Conservation (phyloP, 1,140 invertebrate genomes). For the Acromyrmex charruanus region DNA sequence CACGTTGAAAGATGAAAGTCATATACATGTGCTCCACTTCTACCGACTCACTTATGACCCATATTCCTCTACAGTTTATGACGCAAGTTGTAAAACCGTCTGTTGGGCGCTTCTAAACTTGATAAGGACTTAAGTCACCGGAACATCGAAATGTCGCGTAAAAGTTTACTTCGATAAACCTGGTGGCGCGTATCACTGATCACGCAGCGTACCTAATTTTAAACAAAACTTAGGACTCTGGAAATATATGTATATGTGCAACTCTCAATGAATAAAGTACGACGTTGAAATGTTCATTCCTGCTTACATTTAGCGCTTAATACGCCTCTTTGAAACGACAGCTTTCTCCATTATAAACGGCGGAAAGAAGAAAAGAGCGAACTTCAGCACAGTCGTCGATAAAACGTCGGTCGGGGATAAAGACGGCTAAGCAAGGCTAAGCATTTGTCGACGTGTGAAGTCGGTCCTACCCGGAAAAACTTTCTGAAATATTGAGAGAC, state of each 20-base stretch:
- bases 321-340: not conserved
- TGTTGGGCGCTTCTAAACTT: conserved; percentile 42
- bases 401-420: conserved; percentile 65
- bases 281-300: not conserved
- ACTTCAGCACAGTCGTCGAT: conserved; percentile 61
- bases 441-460: conserved; percentile 78
- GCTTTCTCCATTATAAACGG: conserved; percentile 40
- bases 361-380: conserved; percentile 13
- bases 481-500: conserved; percentile 83
- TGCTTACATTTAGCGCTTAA: not conserved
- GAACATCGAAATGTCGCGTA: conserved; percentile 57
- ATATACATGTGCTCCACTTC: conserved; percentile 49
- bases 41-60: conserved; percentile 41
- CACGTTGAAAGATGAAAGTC: conserved; percentile 25
- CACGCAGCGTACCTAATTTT: not conserved
- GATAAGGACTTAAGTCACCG: conserved; percentile 52
- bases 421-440: conserved; percentile 73
- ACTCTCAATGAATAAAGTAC: not conserved
- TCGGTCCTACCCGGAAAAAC: conserved; percentile 75
- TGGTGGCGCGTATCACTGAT: not conserved
- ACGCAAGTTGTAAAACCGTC: conserved; percentile 64
- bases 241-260: not conserved
- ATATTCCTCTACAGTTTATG: conserved; percentile 35
- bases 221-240: not conserved
- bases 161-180: conserved; percentile 67